phyloP scores from a whole-genome alignment of 2,888 invertebrate genomes.

The Hyppa rectilinea region DNA sequence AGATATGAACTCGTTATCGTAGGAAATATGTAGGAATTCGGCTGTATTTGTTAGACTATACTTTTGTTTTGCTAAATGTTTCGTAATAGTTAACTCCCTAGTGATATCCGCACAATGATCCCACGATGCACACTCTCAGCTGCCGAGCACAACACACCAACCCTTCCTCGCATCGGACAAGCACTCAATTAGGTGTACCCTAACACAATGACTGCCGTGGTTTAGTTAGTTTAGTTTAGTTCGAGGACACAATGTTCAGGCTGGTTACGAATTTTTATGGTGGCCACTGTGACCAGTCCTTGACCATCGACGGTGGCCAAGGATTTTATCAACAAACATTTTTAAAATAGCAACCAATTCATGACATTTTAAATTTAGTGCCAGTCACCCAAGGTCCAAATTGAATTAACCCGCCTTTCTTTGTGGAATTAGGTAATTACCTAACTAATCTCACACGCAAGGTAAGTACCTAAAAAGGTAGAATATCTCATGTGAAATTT shows the following conservation, averaged over 20 bases:
- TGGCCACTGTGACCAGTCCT: no score
- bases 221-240: no score
- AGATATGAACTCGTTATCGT: not conserved
- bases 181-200: conserved; percentile 22
- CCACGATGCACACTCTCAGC: not conserved
- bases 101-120: no score
- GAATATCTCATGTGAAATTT: not conserved
- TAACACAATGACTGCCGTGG: not conserved
- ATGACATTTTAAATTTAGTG: conserved; percentile 18
- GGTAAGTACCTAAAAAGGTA: not conserved
- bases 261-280: not conserved
- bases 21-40: not conserved
- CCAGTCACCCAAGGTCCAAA: not conserved
- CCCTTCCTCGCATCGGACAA: conserved; percentile 26
- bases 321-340: not conserved
- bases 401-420: not conserved
- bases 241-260: conserved; percentile 27
- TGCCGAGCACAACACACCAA: conserved; percentile 30
- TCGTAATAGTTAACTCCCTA: not conserved
- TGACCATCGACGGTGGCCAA: not conserved
- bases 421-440: not conserved
- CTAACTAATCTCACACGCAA: not conserved
- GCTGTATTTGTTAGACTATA: not conserved
- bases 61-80: not conserved
- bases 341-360: not conserved